phyloP scores from a whole-genome alignment of 2,113 vertebrate genomes.

The Madoqua kirkii region DNA sequence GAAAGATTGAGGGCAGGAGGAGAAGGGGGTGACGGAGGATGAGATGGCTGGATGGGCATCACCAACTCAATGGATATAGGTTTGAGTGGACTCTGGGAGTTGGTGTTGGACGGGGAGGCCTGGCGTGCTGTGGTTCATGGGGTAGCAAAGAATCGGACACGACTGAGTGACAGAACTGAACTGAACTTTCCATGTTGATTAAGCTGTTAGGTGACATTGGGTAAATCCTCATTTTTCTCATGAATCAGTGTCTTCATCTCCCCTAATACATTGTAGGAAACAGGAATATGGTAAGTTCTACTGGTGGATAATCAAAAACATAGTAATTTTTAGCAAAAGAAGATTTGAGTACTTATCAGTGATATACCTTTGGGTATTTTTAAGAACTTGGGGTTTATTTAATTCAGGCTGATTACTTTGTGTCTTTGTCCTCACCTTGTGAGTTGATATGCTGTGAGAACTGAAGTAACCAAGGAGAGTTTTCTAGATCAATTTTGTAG shows the following conservation, averaged over 20 bases:
- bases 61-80: accelerated
- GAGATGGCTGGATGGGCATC: background rate
- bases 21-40: background rate
- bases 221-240: background rate
- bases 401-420: background rate
- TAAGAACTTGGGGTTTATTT: background rate
- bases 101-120: background rate
- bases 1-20: background rate
- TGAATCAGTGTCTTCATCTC: background rate
- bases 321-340: background rate
- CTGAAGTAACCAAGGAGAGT: background rate
- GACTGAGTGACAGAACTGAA: background rate
- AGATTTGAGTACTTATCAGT: background rate
- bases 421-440: background rate
- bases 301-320: background rate
- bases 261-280: background rate
- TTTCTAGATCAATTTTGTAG: background rate
- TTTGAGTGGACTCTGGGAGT: accelerated
- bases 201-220: background rate
- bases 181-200: background rate
- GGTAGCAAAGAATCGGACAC: accelerated
- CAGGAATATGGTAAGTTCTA: background rate
- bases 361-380: background rate
- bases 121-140: background rate
- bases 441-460: background rate